Evolutionary conservation across 2,797 vertebrate species (phyloP), one percentile per base, ranked within the genome.

Genomic region (Myioborus melanocephalus): DNA sequence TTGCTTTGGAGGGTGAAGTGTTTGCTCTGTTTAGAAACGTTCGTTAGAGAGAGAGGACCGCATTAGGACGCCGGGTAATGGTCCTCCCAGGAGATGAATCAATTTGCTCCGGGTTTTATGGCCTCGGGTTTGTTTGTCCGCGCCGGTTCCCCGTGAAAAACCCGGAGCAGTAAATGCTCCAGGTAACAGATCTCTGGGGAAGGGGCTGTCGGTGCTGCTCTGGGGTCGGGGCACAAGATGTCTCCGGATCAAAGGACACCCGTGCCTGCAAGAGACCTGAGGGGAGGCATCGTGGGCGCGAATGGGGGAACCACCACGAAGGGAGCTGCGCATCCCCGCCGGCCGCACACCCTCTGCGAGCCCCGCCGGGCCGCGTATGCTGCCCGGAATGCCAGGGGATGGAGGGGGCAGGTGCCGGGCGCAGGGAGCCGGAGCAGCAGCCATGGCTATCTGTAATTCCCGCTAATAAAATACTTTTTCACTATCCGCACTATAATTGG

Each of bases 401-500:
- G 46, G 50, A 84, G 68, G 11, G 15, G 77, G 57, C 57, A 34
- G 76, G 65, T 41, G 49, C 34, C 26, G 41, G 52, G n/a, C 1
- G 14, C 34, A 28, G 92, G 87, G 68, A 89, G 72, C 53, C 81
- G 32, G 26, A 53, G n/a, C 73, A 93, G 96, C 96, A 95, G 94
- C 65, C 53, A 86, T 83, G 92, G 89, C 93, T 95, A 86, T 95
- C 97, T 94, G 96, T 98, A 95, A 95, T 97, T 97, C 96, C 77
- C 46, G 60, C 98, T 99, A 99, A 99, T 99, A 98, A 98, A 98
- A 98, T 98, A 98, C 97, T 97, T 98, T 98, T 97, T 98, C 98
- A 97, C 98, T 98, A 98, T 98, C 98, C 97, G 98, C 93, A 94
- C 90, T 94, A 57, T 99, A 99, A 99, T 99, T 99, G 98, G 98